Conservation (phyloP, 1,140 invertebrate genomes). For the Penaeus vannamei region DNA sequence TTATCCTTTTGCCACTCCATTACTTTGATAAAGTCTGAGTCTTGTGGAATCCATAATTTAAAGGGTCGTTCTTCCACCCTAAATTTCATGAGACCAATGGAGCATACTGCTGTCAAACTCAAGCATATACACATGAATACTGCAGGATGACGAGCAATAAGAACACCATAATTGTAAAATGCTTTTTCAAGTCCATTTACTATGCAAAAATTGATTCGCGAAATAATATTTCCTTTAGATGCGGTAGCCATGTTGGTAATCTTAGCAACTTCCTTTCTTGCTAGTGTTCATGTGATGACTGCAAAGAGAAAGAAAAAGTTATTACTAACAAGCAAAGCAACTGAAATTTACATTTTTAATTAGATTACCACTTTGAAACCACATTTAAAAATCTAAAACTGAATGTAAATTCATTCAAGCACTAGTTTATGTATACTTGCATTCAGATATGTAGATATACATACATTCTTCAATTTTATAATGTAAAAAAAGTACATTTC, state of each 20-base stretch:
- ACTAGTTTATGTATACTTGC: neutral
- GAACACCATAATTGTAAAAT: constrained; percentile 69
- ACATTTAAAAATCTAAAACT: neutral
- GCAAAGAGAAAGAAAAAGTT: neutral
- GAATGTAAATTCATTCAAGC: neutral
- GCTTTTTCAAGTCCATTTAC: constrained; percentile 50
- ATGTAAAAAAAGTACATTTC: neutral
- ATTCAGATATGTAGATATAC: neutral
- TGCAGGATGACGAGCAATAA: constrained; percentile 73
- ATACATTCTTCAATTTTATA: neutral
- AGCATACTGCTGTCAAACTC: constrained; percentile 73
- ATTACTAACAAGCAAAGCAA: neutral
- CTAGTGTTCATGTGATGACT: neutral
- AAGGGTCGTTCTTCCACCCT: constrained; percentile 79
- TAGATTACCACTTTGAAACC: no score
- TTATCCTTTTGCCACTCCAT: constrained; percentile 82
- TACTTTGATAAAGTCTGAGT: constrained; percentile 80
- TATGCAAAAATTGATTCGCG: constrained; percentile 46
- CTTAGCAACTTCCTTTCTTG: neutral
- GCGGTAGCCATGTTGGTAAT: neutral
- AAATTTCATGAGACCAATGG: constrained; percentile 76
- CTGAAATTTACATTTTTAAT: neutral
- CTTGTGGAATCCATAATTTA: constrained; percentile 80
- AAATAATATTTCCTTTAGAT: constrained; percentile 26
- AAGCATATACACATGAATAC: constrained; percentile 75